These are phyloP conservation scores for Platygyra sinensis DNA, from an alignment of 64 coral and sea anemone species.

Conservation along the genomic window DNA sequence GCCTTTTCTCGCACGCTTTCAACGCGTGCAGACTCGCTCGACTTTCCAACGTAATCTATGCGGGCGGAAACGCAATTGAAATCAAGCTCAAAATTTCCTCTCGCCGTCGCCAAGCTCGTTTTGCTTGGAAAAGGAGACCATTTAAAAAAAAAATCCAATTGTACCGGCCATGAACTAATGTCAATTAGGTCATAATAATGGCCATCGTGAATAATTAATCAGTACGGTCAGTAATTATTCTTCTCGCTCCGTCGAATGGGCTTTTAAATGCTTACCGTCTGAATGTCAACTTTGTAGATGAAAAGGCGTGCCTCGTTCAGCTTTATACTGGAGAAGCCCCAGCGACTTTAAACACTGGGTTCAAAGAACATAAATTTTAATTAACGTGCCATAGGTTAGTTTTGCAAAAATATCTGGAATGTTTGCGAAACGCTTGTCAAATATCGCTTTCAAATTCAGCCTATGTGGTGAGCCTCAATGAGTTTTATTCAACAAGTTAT, in stretches of 20 bases:
- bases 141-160: not conserved
- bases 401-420: not conserved
- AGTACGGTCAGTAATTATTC: constrained; percentile 13
- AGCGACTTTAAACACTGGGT: not conserved
- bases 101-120: not conserved
- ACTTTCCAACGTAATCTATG: constrained; percentile 5
- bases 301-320: not conserved
- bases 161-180: constrained; percentile 38
- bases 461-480: not conserved
- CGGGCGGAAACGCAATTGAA: not conserved
- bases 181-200: constrained; percentile 50
- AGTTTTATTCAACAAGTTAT: constrained; percentile 34
- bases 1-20: constrained; percentile 55
- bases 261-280: not conserved
- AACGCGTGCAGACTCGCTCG: constrained; percentile 48
- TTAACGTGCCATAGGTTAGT: not conserved
- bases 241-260: constrained; percentile 2
- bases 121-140: too few species aligned
- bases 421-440: constrained; percentile 19
- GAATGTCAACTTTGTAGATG: not conserved
- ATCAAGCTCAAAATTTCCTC: not conserved
- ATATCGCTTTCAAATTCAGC: not conserved
- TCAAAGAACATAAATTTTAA: not conserved
- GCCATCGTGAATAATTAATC: constrained; percentile 22
- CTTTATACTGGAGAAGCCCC: not conserved